These are phyloP conservation scores for Bostrychus sinensis DNA, from an alignment of 2,113 vertebrate genomes.

Conservation along the genomic window DNA sequence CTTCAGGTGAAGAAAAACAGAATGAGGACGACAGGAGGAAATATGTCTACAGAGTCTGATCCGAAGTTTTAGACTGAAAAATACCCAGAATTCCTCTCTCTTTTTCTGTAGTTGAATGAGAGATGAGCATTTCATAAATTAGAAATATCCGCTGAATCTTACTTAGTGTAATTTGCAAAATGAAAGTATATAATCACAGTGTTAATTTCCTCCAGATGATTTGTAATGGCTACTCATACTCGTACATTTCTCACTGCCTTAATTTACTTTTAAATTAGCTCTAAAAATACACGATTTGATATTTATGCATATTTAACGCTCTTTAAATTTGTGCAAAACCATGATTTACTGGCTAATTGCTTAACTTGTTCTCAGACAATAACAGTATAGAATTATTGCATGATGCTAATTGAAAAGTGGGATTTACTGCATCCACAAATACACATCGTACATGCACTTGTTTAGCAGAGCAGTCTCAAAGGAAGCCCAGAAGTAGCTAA, in stretches of 20 bases:
- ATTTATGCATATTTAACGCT: slow-evolving; percentile 12
- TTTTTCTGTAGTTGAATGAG: not conserved
- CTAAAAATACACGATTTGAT: not conserved
- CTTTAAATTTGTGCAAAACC: slow-evolving; percentile 29
- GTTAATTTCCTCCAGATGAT: slow-evolving; percentile 28
- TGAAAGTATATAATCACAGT: slow-evolving; percentile 19
- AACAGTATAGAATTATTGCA: slow-evolving; percentile 57
- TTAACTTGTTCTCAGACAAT: slow-evolving; percentile 43
- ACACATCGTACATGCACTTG: slow-evolving; percentile 52
- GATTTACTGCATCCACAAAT: slow-evolving; percentile 63
- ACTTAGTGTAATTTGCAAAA: slow-evolving; percentile 7
- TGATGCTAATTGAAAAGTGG: slow-evolving; percentile 67
- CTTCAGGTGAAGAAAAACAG: slow-evolving; percentile 11
- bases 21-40: slow-evolving; percentile 2
- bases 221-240: slow-evolving; percentile 21
- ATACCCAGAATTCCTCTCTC: not conserved
- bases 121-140: slow-evolving; percentile 17
- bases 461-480: slow-evolving; percentile 53
- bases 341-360: slow-evolving; percentile 48
- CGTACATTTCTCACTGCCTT: slow-evolving; percentile 12
- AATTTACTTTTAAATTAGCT: slow-evolving; percentile 23
- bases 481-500: slow-evolving; percentile 59
- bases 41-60: not conserved
- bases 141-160: slow-evolving; percentile 22
- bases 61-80: not conserved